A percentile compares a stretch with the other conserved stretches of the same genome.
Conservation (phyloP, 2,113 vertebrate species). For the Gulo gulo region DNA sequence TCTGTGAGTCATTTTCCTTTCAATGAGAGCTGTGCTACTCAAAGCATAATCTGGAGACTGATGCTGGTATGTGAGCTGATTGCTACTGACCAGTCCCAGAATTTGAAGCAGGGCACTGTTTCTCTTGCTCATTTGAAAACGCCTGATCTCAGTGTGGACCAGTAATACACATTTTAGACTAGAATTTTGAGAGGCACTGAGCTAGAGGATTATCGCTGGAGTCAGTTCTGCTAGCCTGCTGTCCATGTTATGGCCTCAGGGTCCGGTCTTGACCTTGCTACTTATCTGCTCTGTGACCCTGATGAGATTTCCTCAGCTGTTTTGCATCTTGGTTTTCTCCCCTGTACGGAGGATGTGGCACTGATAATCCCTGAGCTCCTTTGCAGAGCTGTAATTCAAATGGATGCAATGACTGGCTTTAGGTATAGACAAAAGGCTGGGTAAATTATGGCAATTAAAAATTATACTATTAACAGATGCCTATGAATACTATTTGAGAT, state of each 20-base stretch:
- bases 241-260: accelerated
- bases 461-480: background rate
- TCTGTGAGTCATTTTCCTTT: constrained; percentile 10
- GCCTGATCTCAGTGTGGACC: background rate
- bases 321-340: background rate
- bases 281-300: background rate
- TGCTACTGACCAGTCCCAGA: background rate
- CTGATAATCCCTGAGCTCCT: background rate
- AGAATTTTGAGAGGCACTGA: background rate
- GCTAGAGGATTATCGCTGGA: background rate
- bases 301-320: background rate
- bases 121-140: background rate
- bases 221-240: background rate
- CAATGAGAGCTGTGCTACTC: background rate
- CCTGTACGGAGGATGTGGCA: background rate
- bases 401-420: background rate
- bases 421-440: background rate
- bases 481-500: background rate
- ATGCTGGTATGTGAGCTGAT: background rate
- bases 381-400: background rate
- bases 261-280: no score
- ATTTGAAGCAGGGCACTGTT: background rate
- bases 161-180: background rate
- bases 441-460: background rate
- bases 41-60: background rate